These are phyloP conservation scores for Coelopa frigida DNA, from an alignment of 1,140 invertebrate species.

Conservation along the genomic window DNA sequence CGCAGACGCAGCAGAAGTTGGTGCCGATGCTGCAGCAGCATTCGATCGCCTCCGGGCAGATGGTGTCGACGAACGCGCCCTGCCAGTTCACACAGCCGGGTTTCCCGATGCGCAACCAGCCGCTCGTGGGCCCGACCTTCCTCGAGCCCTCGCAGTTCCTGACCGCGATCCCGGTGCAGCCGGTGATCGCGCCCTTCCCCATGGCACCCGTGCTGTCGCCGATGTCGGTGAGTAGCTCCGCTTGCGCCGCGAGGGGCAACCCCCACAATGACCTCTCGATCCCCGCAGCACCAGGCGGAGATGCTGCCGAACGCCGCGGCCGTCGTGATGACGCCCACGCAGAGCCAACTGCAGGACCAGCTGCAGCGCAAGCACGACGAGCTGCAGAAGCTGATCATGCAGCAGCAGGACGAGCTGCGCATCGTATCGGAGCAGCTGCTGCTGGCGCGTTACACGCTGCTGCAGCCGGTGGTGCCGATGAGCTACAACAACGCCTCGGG, in stretches of 20 bases:
- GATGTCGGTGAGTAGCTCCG: constrained; percentile 21
- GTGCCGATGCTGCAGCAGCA: constrained; percentile 25
- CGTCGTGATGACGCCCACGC: constrained; percentile 52
- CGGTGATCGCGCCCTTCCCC: constrained; percentile 46
- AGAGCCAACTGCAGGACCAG: constrained; percentile 62
- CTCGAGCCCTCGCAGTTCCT: constrained; percentile 57
- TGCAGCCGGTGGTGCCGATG: constrained; percentile 52
- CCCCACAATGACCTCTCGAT: constrained; percentile 6
- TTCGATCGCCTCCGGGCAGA: constrained; percentile 16
- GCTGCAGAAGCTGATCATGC: constrained; percentile 72
- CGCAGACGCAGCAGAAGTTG: constrained; percentile 20
- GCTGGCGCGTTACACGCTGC: constrained; percentile 70
- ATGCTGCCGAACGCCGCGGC: constrained; percentile 25
- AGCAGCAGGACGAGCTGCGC: constrained; percentile 78
- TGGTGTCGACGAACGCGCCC: constrained; percentile 23
- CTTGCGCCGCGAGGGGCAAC: not conserved
- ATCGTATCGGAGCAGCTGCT: constrained; percentile 76
- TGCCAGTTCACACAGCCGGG: constrained; percentile 30
- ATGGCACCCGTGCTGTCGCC: constrained; percentile 43
- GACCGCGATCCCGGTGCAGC: constrained; percentile 55
- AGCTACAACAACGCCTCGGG: constrained; percentile 21
- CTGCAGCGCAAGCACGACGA: constrained; percentile 77
- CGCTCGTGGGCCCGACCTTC: constrained; percentile 43
- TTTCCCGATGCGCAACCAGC: constrained; percentile 29
- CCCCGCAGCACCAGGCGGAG: constrained; percentile 21